Evolutionary conservation across 2,113 vertebrate genomes (phyloP).

Genomic region (Oryzias javanicus): DNA sequence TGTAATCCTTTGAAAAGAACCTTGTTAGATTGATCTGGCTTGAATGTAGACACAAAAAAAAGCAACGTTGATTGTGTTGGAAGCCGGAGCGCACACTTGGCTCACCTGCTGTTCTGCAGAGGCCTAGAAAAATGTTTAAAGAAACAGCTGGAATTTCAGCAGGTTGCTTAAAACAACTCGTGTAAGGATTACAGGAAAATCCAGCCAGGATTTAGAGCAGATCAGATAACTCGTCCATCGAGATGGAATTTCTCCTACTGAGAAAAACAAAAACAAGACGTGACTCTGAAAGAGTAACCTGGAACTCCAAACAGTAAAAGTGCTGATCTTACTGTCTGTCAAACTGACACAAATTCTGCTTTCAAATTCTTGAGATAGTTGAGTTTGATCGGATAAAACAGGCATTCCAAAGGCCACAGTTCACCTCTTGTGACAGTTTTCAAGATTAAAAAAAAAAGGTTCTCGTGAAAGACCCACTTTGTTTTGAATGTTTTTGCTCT

Average conservation of each 20-base stretch:
- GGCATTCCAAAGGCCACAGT: no score
- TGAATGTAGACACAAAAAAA: no score
- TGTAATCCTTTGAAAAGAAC: conserved; percentile 42
- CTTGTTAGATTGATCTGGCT: conserved; percentile 6
- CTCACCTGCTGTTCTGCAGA: not conserved
- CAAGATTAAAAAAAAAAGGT: no score
- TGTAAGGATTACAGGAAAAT: conserved; percentile 19
- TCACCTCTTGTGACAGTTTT: no score
- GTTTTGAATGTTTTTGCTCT: no score
- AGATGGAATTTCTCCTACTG: conserved; percentile 17
- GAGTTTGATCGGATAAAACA: no score
- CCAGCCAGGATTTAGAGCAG: not conserved
- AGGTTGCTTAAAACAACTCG: conserved; percentile 17
- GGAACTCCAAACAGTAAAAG: conserved; percentile 1
- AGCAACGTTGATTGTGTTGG: conserved; percentile 15
- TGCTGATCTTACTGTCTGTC: not conserved
- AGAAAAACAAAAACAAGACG: conserved; percentile 3
- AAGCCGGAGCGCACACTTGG: conserved; percentile 27
- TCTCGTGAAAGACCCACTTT: no score
- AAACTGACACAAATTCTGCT: not conserved
- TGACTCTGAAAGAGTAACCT: not conserved
- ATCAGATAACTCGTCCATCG: conserved; percentile 32
- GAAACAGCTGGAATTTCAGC: conserved; percentile 15
- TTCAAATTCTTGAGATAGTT: not conserved
- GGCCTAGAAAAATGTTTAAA: conserved; percentile 25